A percentile compares a stretch with the other conserved stretches of the same genome.
These are phyloP conservation scores for Ceyx melanurus DNA, from an alignment of 2,113 vertebrate species.

Conservation along the genomic window DNA sequence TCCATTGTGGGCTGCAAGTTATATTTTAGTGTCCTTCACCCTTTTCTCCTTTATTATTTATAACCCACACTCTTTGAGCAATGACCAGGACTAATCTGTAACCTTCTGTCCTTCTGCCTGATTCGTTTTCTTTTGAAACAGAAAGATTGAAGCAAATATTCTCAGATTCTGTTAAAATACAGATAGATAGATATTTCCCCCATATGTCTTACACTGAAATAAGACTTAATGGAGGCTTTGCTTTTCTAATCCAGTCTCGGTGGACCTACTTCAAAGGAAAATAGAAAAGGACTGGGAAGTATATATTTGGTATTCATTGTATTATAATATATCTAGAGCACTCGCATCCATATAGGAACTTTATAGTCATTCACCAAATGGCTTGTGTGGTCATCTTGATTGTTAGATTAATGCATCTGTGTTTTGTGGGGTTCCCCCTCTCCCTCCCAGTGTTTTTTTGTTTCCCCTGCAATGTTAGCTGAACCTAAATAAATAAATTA, in stretches of 20 bases:
- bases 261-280: conserved; percentile 58
- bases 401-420: conserved; percentile 31
- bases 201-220: conserved; percentile 85
- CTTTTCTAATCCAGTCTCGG: conserved; percentile 82
- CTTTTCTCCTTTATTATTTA: conserved; percentile 99
- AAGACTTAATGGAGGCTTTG: conserved; percentile 76
- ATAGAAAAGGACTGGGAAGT: conserved; percentile 1
- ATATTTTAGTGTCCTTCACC: conserved; percentile 90
- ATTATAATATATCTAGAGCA: conserved; percentile 10
- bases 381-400: background rate
- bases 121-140: conserved; percentile 95
- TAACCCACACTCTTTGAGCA: conserved; percentile 96
- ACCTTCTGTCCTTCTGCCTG: conserved; percentile 98
- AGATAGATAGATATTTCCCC: conserved; percentile 80
- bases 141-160: conserved; percentile 89
- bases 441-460: background rate
- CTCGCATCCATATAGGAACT: background rate
- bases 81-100: conserved; percentile 99
- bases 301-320: conserved; percentile 55
- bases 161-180: conserved; percentile 79
- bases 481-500: conserved; percentile 74
- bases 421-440: background rate
- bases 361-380: background rate
- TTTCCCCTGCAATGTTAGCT: background rate
- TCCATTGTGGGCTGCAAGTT: conserved; percentile 84